Conservation (phyloP, 2,797 vertebrate species). For the Sphaeramia orbicularis region DNA sequence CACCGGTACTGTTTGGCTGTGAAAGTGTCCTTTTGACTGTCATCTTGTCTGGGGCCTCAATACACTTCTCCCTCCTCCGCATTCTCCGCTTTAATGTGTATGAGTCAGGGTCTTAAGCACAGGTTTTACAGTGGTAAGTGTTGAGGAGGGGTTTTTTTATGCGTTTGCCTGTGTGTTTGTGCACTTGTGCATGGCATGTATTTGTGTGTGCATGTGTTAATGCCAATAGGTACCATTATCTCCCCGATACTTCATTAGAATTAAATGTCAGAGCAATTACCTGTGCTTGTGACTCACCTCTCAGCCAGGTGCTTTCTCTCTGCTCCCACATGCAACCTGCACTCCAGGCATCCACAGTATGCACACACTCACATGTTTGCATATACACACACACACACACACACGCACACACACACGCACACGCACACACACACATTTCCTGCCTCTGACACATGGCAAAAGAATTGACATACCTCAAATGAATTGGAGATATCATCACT, state of each 20-base stretch:
- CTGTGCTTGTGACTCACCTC: constrained; percentile 81
- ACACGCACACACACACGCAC: constrained; percentile 24
- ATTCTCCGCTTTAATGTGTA: constrained; percentile 61
- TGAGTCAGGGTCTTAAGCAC: constrained; percentile 75
- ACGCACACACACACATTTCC: constrained; percentile 15
- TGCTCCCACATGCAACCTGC: constrained; percentile 72
- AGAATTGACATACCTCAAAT: constrained; percentile 61
- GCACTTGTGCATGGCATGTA: constrained; percentile 19
- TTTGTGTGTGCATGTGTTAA: constrained; percentile 41
- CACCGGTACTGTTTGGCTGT: constrained; percentile 53
- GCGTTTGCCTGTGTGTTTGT: constrained; percentile 20
- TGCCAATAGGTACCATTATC: constrained; percentile 75
- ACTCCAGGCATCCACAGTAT: constrained; percentile 70
- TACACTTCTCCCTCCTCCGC: constrained; percentile 69
- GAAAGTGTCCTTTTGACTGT: constrained; percentile 74
- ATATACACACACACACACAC: constrained; percentile 28
- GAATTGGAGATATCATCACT: constrained; percentile 50
- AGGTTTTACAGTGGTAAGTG: constrained; percentile 63
- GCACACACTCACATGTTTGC: constrained; percentile 29
- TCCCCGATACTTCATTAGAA: constrained; percentile 73
- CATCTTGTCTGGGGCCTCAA: constrained; percentile 65
- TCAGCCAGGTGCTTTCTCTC: constrained; percentile 81
- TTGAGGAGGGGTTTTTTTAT: constrained; percentile 46
- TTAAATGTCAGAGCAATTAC: constrained; percentile 86
- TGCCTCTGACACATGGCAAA: constrained; percentile 47